phyloP scores from a whole-genome alignment of 1,140 invertebrate species.

The Apis laboriosa region DNA sequence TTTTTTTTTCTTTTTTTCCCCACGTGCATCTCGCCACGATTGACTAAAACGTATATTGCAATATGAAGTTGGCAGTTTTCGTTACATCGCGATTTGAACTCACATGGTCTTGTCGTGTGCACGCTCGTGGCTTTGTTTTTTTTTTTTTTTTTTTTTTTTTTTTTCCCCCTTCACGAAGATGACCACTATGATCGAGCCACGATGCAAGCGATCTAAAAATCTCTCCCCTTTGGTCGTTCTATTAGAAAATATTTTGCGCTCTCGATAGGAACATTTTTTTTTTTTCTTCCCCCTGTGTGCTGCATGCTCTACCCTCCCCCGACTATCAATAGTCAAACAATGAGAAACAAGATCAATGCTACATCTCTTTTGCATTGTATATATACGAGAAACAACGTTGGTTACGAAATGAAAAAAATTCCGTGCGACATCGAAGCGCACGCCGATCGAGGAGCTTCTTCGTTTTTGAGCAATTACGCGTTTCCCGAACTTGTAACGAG shows the following conservation, averaged over 20 bases:
- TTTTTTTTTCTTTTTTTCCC: background rate
- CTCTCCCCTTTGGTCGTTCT: background rate
- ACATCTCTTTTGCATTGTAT: background rate
- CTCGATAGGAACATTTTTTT: slow-evolving; percentile 29
- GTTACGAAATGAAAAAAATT: slow-evolving; percentile 17
- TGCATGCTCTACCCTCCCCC: too few species aligned
- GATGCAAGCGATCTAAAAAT: background rate
- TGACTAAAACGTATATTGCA: slow-evolving; percentile 74
- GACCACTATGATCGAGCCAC: background rate
- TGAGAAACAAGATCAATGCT: background rate
- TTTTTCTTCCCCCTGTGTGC: background rate
- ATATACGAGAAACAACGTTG: background rate
- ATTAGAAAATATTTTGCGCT: slow-evolving; percentile 1
- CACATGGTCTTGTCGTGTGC: slow-evolving; percentile 51
- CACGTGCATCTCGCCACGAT: slow-evolving; percentile 58
- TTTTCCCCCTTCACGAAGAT: slow-evolving; percentile 20
- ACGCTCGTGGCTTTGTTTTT: slow-evolving; percentile 27
- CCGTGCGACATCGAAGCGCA: background rate
- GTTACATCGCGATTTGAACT: slow-evolving; percentile 72
- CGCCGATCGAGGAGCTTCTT: slow-evolving; percentile 5
- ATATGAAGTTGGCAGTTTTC: slow-evolving; percentile 77
- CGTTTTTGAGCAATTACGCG: slow-evolving; percentile 34
- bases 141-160: background rate
- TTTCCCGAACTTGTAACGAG: background rate
- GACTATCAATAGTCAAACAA: background rate